phyloP scores from a whole-genome alignment of 2,888 invertebrate genomes.

The Lepidocyrtinus sp. region DNA sequence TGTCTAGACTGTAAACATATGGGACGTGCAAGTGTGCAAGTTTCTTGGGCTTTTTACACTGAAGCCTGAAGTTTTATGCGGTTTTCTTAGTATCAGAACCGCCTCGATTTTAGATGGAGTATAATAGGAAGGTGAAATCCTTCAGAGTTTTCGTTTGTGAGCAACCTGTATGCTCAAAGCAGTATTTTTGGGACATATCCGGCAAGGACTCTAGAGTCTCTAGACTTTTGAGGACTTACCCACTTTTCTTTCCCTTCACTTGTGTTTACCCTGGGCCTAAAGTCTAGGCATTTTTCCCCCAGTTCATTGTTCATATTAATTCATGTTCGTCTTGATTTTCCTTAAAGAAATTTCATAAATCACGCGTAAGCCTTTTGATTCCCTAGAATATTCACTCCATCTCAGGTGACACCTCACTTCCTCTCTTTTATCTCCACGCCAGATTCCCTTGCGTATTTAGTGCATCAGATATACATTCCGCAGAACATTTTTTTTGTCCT shows the following conservation, averaged over 20 bases:
- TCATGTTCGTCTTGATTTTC: slow-evolving; percentile 64
- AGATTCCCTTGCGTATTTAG: slow-evolving; percentile 35
- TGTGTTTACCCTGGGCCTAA: background rate
- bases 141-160: background rate
- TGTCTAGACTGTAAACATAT: too few species aligned
- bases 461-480: slow-evolving; percentile 43
- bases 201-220: background rate
- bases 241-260: background rate
- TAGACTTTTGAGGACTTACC: background rate
- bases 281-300: background rate
- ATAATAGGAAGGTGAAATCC: background rate
- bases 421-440: too few species aligned
- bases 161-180: slow-evolving; percentile 3
- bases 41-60: too few species aligned
- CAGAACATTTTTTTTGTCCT: slow-evolving; percentile 22
- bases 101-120: too few species aligned
- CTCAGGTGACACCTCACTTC: slow-evolving; percentile 68
- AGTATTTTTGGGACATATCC: slow-evolving; percentile 1
- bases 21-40: too few species aligned
- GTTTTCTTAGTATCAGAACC: too few species aligned
- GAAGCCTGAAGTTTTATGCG: too few species aligned
- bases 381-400: slow-evolving; percentile 68
- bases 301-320: slow-evolving; percentile 16
- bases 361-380: slow-evolving; percentile 67
- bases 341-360: slow-evolving; percentile 67